Evolutionary conservation across 2,113 vertebrate genomes (phyloP).

Genomic region (human): DNA sequence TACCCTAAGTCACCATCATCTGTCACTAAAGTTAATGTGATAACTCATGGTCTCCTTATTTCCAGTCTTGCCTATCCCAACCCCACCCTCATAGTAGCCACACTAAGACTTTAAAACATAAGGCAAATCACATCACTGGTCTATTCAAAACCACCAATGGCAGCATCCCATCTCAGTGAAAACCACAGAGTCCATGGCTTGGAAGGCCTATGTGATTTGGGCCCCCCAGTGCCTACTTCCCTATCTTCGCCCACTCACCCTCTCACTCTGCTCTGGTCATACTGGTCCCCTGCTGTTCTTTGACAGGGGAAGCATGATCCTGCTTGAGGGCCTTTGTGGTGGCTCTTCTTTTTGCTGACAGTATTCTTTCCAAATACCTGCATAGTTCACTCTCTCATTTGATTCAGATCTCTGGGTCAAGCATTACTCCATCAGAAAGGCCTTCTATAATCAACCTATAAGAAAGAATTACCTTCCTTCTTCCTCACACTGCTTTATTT

Average conservation of each 20-base stretch:
- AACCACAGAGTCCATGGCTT: background rate
- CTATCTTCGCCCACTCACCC: background rate
- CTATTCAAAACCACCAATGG: background rate
- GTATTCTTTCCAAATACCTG: background rate
- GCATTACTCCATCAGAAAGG: background rate
- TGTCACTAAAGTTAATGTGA: background rate
- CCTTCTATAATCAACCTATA: background rate
- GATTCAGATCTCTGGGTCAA: background rate
- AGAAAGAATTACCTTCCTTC: background rate
- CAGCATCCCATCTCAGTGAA: background rate
- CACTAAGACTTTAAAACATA: background rate
- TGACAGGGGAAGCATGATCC: background rate
- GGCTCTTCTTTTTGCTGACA: background rate
- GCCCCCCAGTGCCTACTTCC: background rate
- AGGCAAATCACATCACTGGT: background rate
- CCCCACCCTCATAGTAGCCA: background rate
- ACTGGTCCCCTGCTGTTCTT: background rate
- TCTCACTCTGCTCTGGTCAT: background rate
- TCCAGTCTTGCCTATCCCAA: background rate
- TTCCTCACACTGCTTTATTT: background rate
- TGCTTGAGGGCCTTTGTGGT: background rate
- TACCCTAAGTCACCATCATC: background rate
- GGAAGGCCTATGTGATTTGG: background rate
- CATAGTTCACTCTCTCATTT: background rate
- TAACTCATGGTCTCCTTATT: background rate